phyloP scores from a whole-genome alignment of 2,888 invertebrate species.

The Monoplex corrugatus region DNA sequence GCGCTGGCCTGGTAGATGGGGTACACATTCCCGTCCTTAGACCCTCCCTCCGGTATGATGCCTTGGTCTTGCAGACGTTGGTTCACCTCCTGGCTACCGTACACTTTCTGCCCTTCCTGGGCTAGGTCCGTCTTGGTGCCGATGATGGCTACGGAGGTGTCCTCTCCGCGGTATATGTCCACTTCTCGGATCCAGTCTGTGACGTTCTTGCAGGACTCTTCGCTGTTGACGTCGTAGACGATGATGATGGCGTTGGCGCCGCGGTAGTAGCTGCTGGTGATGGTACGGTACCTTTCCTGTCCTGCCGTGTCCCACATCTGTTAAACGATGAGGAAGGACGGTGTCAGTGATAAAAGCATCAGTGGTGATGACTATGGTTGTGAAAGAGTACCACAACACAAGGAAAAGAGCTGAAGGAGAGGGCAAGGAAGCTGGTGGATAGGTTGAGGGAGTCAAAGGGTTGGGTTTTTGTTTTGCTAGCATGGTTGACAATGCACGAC shows the following conservation, averaged over 20 bases:
- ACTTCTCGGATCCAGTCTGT: background rate
- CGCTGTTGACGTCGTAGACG: constrained; percentile 29
- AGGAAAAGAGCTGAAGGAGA: too few relatives aligned
- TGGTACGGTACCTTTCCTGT: constrained; percentile 46
- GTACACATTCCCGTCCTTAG: too few relatives aligned
- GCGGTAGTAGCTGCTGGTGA: constrained; percentile 47
- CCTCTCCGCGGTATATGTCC: background rate
- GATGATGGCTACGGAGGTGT: background rate
- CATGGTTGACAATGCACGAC: too few relatives aligned
- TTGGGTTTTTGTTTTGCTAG: too few relatives aligned
- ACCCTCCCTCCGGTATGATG: too few relatives aligned
- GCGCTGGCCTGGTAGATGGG: constrained; percentile 61
- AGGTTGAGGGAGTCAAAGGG: too few relatives aligned
- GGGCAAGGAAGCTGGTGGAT: too few relatives aligned
- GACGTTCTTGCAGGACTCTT: constrained; percentile 5
- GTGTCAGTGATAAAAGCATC: too few relatives aligned
- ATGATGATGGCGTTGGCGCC: constrained; percentile 43
- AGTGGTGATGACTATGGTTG: too few relatives aligned
- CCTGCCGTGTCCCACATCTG: constrained; percentile 51
- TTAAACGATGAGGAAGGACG: background rate
- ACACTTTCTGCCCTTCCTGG: background rate
- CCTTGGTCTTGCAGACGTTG: background rate
- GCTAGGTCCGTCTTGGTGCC: constrained; percentile 30
- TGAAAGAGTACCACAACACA: too few relatives aligned
- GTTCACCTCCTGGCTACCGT: background rate